A percentile compares a stretch with the other conserved stretches of the same genome.
Evolutionary conservation across 2,888 invertebrate genomes (phyloP).

Genomic region (Silvanus unidentatus): DNA sequence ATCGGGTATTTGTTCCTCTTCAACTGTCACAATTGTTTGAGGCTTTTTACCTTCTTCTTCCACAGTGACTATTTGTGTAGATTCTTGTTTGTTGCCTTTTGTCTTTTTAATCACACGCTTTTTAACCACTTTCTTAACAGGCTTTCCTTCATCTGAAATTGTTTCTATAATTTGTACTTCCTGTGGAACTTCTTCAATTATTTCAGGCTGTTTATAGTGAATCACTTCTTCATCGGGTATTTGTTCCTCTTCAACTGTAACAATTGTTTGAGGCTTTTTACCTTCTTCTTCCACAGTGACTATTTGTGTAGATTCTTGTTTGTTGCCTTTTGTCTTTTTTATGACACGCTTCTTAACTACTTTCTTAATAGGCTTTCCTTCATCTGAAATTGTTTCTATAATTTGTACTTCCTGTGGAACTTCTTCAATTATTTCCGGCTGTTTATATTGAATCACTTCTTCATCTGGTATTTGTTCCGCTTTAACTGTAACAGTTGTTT

Average conservation of each 20-base stretch:
- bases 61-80: conserved; percentile 31
- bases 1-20: too few species aligned
- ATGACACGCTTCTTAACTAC: conserved; percentile 26
- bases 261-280: conserved; percentile 30
- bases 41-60: conserved; percentile 18
- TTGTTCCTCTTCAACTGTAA: conserved; percentile 37
- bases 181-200: conserved; percentile 16
- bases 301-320: conserved; percentile 39
- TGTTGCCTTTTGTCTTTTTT: conserved; percentile 26
- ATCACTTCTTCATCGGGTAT: neutral
- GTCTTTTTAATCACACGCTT: conserved; percentile 43
- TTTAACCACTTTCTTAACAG: conserved; percentile 35
- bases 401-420: conserved; percentile 29
- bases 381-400: conserved; percentile 21
- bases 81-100: conserved; percentile 35
- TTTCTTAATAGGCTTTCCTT: conserved; percentile 24
- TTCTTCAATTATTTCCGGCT: too few species aligned
- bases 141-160: too few species aligned
- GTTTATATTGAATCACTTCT: too few species aligned
- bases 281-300: conserved; percentile 24
- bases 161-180: conserved; percentile 1
- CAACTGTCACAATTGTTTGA: conserved; percentile 37
- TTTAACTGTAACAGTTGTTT: conserved; percentile 32
- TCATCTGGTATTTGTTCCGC: too few species aligned
- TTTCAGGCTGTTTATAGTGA: neutral